Percentiles rank a stretch among this genome's conserved stretches.
phyloP scores from a whole-genome alignment of 2,113 vertebrate species.

The Scomber scombrus region DNA sequence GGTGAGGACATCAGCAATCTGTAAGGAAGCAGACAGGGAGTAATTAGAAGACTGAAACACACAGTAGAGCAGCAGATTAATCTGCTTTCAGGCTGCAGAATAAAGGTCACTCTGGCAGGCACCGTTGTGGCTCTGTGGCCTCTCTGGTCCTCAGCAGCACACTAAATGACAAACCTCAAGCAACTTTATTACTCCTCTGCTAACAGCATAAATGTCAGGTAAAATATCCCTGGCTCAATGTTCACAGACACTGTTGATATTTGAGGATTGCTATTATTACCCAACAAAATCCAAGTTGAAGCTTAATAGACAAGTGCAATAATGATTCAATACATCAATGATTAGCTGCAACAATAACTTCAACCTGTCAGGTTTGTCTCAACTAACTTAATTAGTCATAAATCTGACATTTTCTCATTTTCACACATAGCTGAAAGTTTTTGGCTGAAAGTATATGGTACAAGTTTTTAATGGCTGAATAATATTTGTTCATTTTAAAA shows the following conservation, averaged over 20 bases:
- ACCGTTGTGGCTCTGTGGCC: not conserved
- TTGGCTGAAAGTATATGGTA: not conserved
- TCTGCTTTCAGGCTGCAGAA: constrained; percentile 25
- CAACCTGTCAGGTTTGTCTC: too few relatives aligned
- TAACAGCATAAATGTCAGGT: constrained; percentile 55
- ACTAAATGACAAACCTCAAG: constrained; percentile 55
- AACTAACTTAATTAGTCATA: too few relatives aligned
- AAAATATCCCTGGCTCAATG: constrained; percentile 15
- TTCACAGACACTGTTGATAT: constrained; percentile 11
- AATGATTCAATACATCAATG: too few relatives aligned
- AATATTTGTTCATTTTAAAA: not conserved
- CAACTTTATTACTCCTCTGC: constrained; percentile 43
- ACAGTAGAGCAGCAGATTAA: not conserved
- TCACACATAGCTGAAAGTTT: too few relatives aligned
- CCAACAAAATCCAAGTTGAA: too few relatives aligned
- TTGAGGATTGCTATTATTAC: constrained; percentile 12
- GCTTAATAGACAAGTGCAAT: not conserved
- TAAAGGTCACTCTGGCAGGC: constrained; percentile 60
- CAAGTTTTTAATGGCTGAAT: not conserved
- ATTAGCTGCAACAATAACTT: not conserved
- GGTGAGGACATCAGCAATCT: constrained; percentile 87
- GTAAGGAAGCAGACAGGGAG: constrained; percentile 57
- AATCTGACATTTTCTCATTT: too few relatives aligned
- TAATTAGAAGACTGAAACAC: constrained; percentile 31
- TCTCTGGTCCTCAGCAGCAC: constrained; percentile 20